Conservation (phyloP, 2,113 vertebrate genomes). For the Apteryx mantelli region DNA sequence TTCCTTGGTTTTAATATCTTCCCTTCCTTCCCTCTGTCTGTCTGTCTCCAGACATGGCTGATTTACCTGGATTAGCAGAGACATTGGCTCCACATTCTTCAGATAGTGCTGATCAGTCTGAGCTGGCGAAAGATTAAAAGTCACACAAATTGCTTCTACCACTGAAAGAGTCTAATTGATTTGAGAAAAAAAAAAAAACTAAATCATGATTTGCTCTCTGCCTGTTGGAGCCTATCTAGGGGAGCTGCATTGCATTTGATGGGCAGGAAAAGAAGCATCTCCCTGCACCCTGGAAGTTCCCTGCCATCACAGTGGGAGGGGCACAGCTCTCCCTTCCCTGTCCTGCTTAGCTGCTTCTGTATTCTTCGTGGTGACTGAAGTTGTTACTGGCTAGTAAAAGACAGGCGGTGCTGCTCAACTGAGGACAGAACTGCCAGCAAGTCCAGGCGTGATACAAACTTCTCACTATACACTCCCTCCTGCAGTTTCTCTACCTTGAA, state of each 20-base stretch:
- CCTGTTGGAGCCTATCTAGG: not conserved
- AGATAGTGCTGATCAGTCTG: conserved; percentile 62
- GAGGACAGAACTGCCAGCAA: not conserved
- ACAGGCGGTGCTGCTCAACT: not conserved
- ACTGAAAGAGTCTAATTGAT: conserved; percentile 54
- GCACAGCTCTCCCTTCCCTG: not conserved
- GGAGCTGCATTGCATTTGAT: not conserved
- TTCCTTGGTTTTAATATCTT: conserved; percentile 69
- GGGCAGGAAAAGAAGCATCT: not conserved
- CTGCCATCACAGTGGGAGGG: not conserved
- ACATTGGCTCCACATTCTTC: conserved; percentile 59
- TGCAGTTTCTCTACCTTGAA: not conserved
- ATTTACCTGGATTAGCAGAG: conserved; percentile 76
- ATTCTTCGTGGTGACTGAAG: not conserved
- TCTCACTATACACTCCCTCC: not conserved
- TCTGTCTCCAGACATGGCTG: conserved; percentile 70
- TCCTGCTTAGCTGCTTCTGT: not conserved
- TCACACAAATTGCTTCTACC: conserved; percentile 71
- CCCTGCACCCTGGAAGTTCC: not conserved
- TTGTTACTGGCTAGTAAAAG: not conserved
- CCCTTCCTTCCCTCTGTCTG: conserved; percentile 50
- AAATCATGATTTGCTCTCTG: conserved; percentile 23
- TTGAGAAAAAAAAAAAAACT: not conserved
- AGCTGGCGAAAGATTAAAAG: conserved; percentile 68
- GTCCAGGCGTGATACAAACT: not conserved